Conservation (phyloP, 2,797 vertebrate genomes). For the Steatocranus sp. region DNA sequence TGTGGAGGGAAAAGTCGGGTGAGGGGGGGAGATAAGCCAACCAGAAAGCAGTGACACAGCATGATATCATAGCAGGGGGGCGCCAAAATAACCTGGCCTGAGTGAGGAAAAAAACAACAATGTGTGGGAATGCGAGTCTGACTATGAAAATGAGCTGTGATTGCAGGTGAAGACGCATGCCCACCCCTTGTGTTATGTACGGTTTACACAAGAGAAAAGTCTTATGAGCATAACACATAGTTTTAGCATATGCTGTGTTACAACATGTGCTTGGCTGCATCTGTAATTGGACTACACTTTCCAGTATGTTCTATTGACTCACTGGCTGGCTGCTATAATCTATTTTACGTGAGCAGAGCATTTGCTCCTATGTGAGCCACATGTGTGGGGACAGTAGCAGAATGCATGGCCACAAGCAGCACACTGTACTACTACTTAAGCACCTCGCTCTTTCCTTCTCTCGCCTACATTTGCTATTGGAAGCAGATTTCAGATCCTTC, state of each 20-base stretch:
- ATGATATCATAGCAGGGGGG: constrained; percentile 32
- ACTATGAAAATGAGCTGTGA: constrained; percentile 29
- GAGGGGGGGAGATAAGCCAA: constrained; percentile 3
- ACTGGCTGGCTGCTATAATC: background rate
- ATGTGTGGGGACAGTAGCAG: background rate
- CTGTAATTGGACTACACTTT: background rate
- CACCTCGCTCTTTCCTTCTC: background rate
- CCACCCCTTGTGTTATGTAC: background rate
- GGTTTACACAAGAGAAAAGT: background rate
- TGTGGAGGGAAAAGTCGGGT: background rate
- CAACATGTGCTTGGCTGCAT: background rate
- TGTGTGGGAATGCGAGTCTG: constrained; percentile 19
- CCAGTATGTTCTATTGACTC: background rate
- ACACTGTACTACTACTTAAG: background rate
- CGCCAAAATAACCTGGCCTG: constrained; percentile 27
- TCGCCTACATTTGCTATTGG: background rate
- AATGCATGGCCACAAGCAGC: background rate
- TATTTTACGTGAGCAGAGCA: background rate
- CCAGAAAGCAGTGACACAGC: background rate
- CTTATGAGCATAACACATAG: background rate
- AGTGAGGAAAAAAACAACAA: constrained; percentile 31
- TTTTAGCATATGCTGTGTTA: background rate
- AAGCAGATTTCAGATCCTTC: background rate
- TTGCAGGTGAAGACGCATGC: background rate
- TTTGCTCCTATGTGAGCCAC: background rate